A percentile compares a stretch with the other conserved stretches of the same genome.
Conservation (phyloP, 2,113 vertebrate species). For the Mormoops blainvillei region DNA sequence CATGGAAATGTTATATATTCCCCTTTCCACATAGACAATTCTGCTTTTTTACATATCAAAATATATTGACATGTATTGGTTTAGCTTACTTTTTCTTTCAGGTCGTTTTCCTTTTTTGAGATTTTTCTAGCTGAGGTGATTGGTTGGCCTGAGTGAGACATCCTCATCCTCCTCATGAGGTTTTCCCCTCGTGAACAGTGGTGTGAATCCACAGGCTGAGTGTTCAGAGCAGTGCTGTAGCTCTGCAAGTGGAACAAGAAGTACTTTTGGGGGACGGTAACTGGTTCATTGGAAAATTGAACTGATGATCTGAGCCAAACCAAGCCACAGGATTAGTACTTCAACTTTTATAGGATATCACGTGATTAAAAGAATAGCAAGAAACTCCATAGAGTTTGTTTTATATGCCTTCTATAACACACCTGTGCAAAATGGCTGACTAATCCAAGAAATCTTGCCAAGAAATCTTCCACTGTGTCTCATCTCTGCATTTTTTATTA, state of each 20-base stretch:
- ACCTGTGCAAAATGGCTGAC: background rate
- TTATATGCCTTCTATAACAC: background rate
- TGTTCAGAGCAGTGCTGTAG: background rate
- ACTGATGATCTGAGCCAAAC: background rate
- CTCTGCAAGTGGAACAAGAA: slow-evolving; percentile 18
- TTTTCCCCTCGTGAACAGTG: background rate
- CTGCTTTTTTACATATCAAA: slow-evolving; percentile 6
- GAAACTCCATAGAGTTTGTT: background rate
- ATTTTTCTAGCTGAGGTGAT: background rate
- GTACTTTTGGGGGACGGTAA: background rate
- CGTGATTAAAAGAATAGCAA: background rate
- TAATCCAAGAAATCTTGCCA: background rate
- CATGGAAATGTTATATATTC: no score
- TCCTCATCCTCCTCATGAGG: slow-evolving; percentile 25
- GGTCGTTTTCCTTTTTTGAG: background rate
- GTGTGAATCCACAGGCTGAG: slow-evolving; percentile 5
- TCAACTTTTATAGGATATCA: background rate
- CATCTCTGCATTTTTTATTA: background rate
- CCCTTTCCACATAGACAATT: background rate
- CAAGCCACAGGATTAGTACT: background rate
- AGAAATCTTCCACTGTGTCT: background rate
- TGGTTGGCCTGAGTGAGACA: background rate
- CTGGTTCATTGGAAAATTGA: slow-evolving; percentile 17
- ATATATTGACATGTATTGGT: background rate
- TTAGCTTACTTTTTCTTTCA: background rate